Base-by-base conservation (phyloP, 2,888 invertebrate genomes). In the Pterostichus madidus region DNA sequence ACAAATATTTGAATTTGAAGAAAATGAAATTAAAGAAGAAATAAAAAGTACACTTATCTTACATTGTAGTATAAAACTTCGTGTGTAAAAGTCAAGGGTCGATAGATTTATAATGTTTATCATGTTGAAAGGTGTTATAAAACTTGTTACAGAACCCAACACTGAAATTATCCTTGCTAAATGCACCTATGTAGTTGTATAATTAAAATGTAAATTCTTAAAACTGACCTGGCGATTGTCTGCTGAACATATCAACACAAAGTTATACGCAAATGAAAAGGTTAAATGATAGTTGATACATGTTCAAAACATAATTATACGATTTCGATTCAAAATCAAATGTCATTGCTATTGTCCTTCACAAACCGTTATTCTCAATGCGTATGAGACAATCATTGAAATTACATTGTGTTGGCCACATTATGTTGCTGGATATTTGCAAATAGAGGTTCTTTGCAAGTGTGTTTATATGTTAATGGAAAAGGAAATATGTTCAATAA, bases 141-240 rank as follows among this genome's bases (percentile, higher is more conserved):
- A 32, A 32, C 35, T 64, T n/a, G 35, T 64, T 32, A 64, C 64
- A 11, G 7, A 31, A n/a, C 13, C 7, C 64, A 64, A 13, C 64
- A 35, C 32, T 64, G 13, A 35, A 35, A 64, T 64, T 64, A 64
- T 64, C 64, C 5, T 39, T 64, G 13, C 32, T 64, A 64, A 59
- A 59, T 64, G 13, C 31, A 64, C 35, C 6, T 59, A 31, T 31
- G 8, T 49, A 49, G 49, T 32, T 13, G 5, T 64, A 35, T 64
- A 64, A 64, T 64, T 64, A 64, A 35, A 31, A 64, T 64, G 64
- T 64, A 64, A 64, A 64, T 64, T 64, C 64, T 64, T 7, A 64
- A 64, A 64, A 64, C n/a, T 64, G 13, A 64, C 64, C 64, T 32
- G 64, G 5, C 35, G 64, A 35, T 64, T 64, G 64, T 64, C 49